Percentiles rank a stretch among this genome's conserved stretches.
These are phyloP conservation scores for Lomographa bimaculata DNA, from an alignment of 2,888 invertebrate genomes.

Conservation along the genomic window DNA sequence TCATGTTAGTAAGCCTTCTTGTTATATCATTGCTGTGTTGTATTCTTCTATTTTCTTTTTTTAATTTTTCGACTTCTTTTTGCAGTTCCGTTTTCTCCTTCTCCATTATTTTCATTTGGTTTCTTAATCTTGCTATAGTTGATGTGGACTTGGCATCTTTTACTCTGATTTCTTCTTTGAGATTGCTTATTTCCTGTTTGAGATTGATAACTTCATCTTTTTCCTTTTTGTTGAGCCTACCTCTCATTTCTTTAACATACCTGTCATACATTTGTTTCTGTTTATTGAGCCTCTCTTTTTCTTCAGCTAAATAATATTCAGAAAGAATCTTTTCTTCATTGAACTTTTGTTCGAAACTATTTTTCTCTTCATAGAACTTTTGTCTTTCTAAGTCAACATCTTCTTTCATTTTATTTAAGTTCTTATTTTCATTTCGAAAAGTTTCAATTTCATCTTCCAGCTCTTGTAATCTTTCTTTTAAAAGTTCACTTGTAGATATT, in stretches of 20 bases:
- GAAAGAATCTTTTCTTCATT: constrained; percentile 86
- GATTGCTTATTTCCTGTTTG: constrained; percentile 85
- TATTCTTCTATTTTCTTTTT: constrained; percentile 86
- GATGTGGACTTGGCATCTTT: constrained; percentile 90
- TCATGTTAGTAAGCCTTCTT: constrained; percentile 85
- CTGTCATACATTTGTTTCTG: constrained; percentile 86
- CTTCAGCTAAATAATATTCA: constrained; percentile 87
- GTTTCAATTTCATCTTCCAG: constrained; percentile 85
- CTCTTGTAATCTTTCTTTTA: constrained; percentile 85
- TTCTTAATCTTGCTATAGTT: constrained; percentile 88
- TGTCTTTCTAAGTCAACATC: constrained; percentile 85
- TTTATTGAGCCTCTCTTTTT: constrained; percentile 86
- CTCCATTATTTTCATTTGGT: constrained; percentile 88
- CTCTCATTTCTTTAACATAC: constrained; percentile 87
- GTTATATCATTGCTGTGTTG: constrained; percentile 84
- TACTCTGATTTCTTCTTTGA: constrained; percentile 87
- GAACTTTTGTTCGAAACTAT: constrained; percentile 81
- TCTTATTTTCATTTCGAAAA: constrained; percentile 78
- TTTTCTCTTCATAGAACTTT: constrained; percentile 85
- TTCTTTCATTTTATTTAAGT: constrained; percentile 80
- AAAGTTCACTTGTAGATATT: constrained; percentile 82
- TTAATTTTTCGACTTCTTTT: constrained; percentile 86
- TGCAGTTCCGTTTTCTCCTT: constrained; percentile 87
- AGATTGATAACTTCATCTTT: constrained; percentile 87
- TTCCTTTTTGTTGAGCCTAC: constrained; percentile 86